Conservation (phyloP, 2,888 invertebrate species). For the Calliopum simillimum region DNA sequence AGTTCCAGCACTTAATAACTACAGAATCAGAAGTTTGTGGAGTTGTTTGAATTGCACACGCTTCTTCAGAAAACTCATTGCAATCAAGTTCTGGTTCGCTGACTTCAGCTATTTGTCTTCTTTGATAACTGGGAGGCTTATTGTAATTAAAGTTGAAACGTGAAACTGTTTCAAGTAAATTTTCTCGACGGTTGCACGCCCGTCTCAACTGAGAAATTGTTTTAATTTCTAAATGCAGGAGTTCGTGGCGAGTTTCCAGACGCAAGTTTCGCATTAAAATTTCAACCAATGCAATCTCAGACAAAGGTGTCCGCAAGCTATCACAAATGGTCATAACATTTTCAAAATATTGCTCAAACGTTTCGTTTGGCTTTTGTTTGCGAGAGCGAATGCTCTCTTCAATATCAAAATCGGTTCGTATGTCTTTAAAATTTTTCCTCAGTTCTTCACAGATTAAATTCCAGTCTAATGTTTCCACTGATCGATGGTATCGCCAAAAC, state of each 20-base stretch:
- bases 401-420: slow-evolving; percentile 21
- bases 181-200: slow-evolving; percentile 6
- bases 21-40: background rate
- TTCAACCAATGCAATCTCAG: background rate
- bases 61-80: background rate
- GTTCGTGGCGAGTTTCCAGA: too few species aligned
- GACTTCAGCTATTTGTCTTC: slow-evolving; percentile 7
- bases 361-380: slow-evolving; percentile 26
- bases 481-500: slow-evolving; percentile 38
- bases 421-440: slow-evolving; percentile 24
- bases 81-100: slow-evolving; percentile 6
- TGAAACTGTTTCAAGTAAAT: background rate
- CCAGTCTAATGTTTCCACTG: slow-evolving; percentile 27
- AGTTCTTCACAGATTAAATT: slow-evolving; percentile 25
- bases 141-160: background rate
- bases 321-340: slow-evolving; percentile 23
- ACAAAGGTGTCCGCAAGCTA: slow-evolving; percentile 15
- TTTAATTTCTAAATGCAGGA: slow-evolving; percentile 18
- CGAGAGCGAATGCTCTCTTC: slow-evolving; percentile 22
- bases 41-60: background rate
- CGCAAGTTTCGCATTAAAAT: background rate
- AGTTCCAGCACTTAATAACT: slow-evolving; percentile 11
- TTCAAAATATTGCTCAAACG: slow-evolving; percentile 32
- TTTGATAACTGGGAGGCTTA: background rate
- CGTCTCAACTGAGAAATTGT: slow-evolving; percentile 26